Conservation (phyloP, 2,113 vertebrate genomes). For the Bubo bubo region DNA sequence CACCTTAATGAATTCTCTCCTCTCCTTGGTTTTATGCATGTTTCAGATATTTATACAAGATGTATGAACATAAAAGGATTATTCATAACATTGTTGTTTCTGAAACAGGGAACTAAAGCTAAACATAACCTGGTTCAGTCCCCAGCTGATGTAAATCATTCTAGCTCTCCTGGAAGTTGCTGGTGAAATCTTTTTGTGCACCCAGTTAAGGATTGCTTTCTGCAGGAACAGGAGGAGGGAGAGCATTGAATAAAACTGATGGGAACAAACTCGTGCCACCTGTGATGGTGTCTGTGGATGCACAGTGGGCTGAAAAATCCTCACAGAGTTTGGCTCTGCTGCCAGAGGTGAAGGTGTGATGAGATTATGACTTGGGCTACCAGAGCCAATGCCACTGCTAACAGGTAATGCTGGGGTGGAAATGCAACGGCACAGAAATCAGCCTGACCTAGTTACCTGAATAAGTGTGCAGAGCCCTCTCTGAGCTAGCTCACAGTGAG, state of each 20-base stretch:
- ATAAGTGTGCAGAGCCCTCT: background rate
- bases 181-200: background rate
- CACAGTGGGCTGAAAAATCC: background rate
- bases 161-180: background rate
- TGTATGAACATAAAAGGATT: constrained; percentile 43
- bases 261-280: background rate
- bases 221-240: background rate
- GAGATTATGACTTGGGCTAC: background rate
- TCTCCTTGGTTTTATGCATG: background rate
- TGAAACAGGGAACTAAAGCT: constrained; percentile 24
- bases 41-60: constrained; percentile 51
- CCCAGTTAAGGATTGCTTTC: background rate
- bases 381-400: background rate
- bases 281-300: background rate
- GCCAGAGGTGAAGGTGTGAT: background rate
- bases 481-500: background rate
- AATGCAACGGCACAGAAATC: background rate
- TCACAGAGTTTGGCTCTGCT: background rate
- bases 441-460: background rate
- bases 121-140: constrained; percentile 9
- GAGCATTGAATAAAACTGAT: background rate
- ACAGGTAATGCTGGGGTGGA: background rate
- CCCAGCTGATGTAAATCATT: constrained; percentile 37
- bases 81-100: constrained; percentile 35
- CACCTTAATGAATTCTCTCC: constrained; percentile 26